Evolutionary conservation across 2,113 vertebrate species (phyloP), one percentile per base, ranked within the genome.

Genomic region (Monopterus albus): DNA sequence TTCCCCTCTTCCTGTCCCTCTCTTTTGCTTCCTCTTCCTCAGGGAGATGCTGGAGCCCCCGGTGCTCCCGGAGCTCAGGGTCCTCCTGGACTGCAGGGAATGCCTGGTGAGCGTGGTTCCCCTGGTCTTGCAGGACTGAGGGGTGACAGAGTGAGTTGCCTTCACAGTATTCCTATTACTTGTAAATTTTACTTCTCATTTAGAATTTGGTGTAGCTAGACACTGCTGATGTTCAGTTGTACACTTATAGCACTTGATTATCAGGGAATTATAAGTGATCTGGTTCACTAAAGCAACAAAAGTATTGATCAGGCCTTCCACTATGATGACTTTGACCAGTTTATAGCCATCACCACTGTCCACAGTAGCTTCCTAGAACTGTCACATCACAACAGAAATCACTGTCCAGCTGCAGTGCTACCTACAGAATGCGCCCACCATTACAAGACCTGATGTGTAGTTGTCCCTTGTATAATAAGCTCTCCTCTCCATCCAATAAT

Each of bases 61-160:
- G 98, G 98, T 87, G 61, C 92, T 60, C 93, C 96, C 0, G 98
- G 98, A 15, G 89, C 66, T 80, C 96, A 97, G 77, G 98, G 98
- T 2, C 87, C 96, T 78, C 95, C 97, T 25, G 98, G 98, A 86
- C 95, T 99, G 86, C 98, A 99, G 91, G 98, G 98, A 60, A 99
- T 99, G 97, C 98, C 98, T n/a, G 98, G 98, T 75, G 98, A 99
- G 61, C 96, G 97, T 13, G 98, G 98, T 82, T 84, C 97, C 74
- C 94, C 92, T 72, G 98, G 98, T 58, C 96, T 99, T 87, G 96
- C 97, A 85, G 98, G 98, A 17, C 93, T 96, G 70, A 98, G 96
- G 89, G 98, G 97, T 76, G 95, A 97, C 92, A 96, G 97, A 96
- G 98, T 99, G 70, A 84, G 97, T 94, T 1, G 1, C 25, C 33